Percentiles rank a stretch among this genome's conserved stretches.
Conservation (phyloP, 53 echinoderm and acorn worm species). For the Crossaster papposus region DNA sequence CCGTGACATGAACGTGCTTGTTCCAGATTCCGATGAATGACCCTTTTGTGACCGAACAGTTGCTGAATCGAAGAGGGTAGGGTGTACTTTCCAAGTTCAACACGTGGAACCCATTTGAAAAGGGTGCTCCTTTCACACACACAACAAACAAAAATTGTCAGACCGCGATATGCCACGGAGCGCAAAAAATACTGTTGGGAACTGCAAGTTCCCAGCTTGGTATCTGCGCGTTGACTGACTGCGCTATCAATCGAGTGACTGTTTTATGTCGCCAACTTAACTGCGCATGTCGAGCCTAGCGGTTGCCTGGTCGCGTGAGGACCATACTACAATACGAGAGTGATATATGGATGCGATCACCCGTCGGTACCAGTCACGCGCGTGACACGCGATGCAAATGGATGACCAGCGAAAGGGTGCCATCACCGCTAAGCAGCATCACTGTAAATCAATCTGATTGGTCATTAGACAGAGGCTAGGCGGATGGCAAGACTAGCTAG, state of each 20-base stretch:
- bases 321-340: too few species aligned
- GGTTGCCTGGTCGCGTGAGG: not conserved
- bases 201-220: not conserved
- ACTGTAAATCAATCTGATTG: slow-evolving; percentile 33
- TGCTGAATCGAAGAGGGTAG: too few species aligned
- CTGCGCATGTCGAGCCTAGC: not conserved
- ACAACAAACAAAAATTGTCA: too few species aligned
- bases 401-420: slow-evolving; percentile 20
- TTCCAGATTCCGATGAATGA: too few species aligned
- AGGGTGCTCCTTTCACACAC: too few species aligned
- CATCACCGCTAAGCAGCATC: slow-evolving; percentile 10
- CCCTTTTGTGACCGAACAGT: too few species aligned
- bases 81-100: too few species aligned
- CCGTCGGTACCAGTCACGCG: not conserved
- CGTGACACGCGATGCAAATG: not conserved
- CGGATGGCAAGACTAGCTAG: not conserved
- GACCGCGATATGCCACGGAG: too few species aligned
- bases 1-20: too few species aligned
- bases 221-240: not conserved
- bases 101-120: too few species aligned
- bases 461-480: not conserved
- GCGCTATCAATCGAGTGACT: not conserved
- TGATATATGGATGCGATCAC: too few species aligned
- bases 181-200: too few species aligned
- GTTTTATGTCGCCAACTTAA: not conserved